Evolutionary conservation across 1,140 invertebrate species (phyloP).

Genomic region (Yoshiicerus persimilis): DNA sequence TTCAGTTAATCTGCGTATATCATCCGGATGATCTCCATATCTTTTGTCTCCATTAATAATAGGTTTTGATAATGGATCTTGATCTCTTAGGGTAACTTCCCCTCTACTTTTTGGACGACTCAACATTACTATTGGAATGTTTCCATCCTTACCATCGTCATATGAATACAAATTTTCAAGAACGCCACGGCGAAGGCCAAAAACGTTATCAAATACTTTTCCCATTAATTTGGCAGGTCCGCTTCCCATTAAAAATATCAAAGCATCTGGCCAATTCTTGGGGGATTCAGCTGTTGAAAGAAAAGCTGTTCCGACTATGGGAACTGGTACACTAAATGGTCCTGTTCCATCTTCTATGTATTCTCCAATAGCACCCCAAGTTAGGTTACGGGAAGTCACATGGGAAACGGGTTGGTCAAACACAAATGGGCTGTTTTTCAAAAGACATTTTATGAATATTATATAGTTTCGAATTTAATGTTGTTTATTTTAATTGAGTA

Average conservation of each 20-base stretch:
- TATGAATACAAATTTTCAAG: background rate
- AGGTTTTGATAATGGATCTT: background rate
- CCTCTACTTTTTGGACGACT: slow-evolving; percentile 23
- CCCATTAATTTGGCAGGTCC: background rate
- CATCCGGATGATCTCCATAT: background rate
- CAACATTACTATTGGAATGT: background rate
- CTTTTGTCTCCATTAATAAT: background rate
- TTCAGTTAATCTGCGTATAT: background rate
- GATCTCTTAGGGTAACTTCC: background rate
- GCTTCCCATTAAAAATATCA: background rate
- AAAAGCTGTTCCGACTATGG: background rate
- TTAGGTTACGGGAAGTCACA: background rate
- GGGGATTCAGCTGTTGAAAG: background rate
- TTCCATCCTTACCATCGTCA: background rate
- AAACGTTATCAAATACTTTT: background rate
- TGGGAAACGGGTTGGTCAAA: background rate
- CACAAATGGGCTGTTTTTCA: too few relatives aligned
- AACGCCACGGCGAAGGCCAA: background rate
- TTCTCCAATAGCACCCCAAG: background rate
- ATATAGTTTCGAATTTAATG: too few relatives aligned
- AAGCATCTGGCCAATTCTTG: background rate
- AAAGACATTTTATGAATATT: too few relatives aligned
- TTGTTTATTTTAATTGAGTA: too few relatives aligned
- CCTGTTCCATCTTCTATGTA: background rate
- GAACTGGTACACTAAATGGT: background rate